Evolutionary conservation across 2,797 vertebrate species (phyloP).

Genomic region (Tokudaia tokunoshimensis): DNA sequence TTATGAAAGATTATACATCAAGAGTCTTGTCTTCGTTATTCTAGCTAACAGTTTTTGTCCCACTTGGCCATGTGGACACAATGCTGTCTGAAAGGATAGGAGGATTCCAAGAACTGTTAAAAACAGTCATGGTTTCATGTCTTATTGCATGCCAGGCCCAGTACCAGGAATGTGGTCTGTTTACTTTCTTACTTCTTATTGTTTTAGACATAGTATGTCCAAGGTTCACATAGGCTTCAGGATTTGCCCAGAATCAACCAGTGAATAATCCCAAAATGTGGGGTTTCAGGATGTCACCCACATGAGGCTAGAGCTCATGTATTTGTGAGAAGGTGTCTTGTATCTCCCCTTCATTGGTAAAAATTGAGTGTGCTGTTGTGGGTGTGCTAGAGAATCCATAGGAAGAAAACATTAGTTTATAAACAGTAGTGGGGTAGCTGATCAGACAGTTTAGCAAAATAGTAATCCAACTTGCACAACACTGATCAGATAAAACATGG

Average conservation of each 20-base stretch:
- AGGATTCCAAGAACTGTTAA: not conserved
- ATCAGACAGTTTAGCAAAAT: not conserved
- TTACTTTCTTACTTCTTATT: not conserved
- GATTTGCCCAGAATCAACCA: not conserved
- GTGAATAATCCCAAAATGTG: not conserved
- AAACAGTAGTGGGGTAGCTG: not conserved
- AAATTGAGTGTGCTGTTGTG: not conserved
- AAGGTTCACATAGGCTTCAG: not conserved
- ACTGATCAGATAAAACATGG: not conserved
- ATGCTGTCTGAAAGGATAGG: not conserved
- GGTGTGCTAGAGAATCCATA: not conserved
- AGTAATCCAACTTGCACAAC: not conserved
- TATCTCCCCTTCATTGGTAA: not conserved
- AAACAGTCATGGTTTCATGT: not conserved
- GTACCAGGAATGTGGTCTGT: not conserved
- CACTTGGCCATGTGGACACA: not conserved
- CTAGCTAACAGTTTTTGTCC: not conserved
- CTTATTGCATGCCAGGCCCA: not conserved
- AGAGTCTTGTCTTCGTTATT: not conserved
- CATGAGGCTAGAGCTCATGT: not conserved
- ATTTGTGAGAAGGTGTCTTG: not conserved
- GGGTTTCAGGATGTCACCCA: fast-evolving
- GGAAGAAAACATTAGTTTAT: not conserved
- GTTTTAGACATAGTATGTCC: not conserved
- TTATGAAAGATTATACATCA: not conserved